phyloP scores from a whole-genome alignment of 2,113 vertebrate genomes.

The Brienomyrus brachyistius region DNA sequence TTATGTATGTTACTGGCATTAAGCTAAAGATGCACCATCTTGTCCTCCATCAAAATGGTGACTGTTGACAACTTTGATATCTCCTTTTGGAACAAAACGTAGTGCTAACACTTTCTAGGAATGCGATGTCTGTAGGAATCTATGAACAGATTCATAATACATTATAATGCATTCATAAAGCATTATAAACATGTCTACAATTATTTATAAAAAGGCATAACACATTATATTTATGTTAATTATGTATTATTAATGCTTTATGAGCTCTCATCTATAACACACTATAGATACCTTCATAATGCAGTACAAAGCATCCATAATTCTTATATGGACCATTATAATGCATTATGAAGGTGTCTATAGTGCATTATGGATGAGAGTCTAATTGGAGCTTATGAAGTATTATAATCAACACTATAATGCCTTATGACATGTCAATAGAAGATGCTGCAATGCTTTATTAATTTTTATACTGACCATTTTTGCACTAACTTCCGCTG shows the following conservation, averaged over 20 bases:
- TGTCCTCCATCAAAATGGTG: neutral
- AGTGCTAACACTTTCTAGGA: neutral
- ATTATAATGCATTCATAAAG: neutral
- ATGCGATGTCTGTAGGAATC: neutral
- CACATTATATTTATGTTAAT: neutral
- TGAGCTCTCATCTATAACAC: neutral
- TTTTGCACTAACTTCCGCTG: neutral
- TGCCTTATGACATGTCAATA: too few relatives aligned
- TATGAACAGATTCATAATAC: neutral
- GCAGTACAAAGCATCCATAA: neutral
- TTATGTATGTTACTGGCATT: neutral
- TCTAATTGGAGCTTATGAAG: too few relatives aligned
- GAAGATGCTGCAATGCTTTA: too few relatives aligned
- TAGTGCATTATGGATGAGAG: neutral
- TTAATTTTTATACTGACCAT: too few relatives aligned
- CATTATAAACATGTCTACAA: neutral
- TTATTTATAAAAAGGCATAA: neutral
- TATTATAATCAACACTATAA: too few relatives aligned
- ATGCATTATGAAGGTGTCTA: neutral
- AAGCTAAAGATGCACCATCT: neutral
- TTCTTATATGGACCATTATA: neutral
- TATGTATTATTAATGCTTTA: neutral
- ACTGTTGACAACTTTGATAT: neutral
- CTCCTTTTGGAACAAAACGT: neutral
- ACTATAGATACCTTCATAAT: neutral